Conservation (phyloP, 2,113 vertebrate genomes). For the Macrotis lagotis region DNA sequence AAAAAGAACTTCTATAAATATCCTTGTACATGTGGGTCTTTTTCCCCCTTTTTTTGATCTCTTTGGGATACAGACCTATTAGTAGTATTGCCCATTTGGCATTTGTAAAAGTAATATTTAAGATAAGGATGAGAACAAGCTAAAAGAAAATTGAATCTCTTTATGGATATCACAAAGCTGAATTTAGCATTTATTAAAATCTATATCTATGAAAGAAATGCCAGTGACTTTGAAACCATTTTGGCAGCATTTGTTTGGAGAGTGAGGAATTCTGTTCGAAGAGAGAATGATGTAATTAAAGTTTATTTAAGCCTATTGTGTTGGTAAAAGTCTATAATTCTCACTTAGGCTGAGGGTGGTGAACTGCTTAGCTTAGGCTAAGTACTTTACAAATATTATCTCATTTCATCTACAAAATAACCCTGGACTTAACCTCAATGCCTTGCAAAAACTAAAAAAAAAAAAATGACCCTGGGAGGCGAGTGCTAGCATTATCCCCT, state of each 20-base stretch:
- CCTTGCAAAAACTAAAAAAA: too few relatives aligned
- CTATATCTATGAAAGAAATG: background rate
- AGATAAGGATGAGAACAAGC: background rate
- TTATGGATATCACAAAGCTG: background rate
- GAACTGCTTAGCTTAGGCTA: background rate
- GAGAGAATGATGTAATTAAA: background rate
- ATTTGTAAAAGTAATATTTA: background rate
- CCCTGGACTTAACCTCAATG: too few relatives aligned
- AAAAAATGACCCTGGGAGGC: background rate
- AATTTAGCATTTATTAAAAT: background rate
- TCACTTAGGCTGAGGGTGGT: background rate
- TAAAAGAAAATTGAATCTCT: background rate
- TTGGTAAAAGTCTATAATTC: background rate
- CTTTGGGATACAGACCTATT: too few relatives aligned
- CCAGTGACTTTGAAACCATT: constrained; percentile 1
- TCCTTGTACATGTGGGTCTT: too few relatives aligned
- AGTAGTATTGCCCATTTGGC: too few relatives aligned
- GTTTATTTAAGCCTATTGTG: background rate
- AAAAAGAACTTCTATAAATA: too few relatives aligned
- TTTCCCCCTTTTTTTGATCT: too few relatives aligned
- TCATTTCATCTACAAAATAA: background rate
- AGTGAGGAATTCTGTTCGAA: background rate
- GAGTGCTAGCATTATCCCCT: background rate
- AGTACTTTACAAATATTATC: background rate
- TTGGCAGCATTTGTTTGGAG: background rate